phyloP scores from a whole-genome alignment of 2,888 invertebrate genomes.

The Ochropleura leucogaster region DNA sequence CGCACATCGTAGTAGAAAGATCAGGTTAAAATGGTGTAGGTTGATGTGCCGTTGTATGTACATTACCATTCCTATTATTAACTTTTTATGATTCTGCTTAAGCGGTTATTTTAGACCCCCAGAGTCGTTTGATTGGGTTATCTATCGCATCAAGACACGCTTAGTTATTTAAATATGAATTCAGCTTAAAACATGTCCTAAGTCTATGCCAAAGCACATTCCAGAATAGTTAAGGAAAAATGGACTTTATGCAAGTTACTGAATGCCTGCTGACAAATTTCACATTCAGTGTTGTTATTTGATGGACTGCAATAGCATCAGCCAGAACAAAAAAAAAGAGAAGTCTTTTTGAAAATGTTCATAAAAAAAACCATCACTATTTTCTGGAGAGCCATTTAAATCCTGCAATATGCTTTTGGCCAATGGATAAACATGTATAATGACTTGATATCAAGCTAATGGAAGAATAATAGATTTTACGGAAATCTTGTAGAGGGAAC shows the following conservation, averaged over 20 bases:
- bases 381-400: not conserved
- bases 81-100: too few relatives aligned
- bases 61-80: too few relatives aligned
- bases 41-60: too few relatives aligned
- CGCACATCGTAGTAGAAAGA: too few relatives aligned
- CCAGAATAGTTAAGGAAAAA: constrained; percentile 4
- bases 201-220: constrained; percentile 35
- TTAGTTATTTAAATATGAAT: not conserved
- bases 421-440: constrained; percentile 20
- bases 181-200: constrained; percentile 10
- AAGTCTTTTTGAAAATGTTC: not conserved
- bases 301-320: not conserved
- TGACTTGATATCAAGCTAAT: constrained; percentile 8
- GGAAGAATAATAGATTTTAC: not conserved
- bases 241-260: not conserved
- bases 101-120: too few relatives aligned
- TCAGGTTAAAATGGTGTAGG: too few relatives aligned
- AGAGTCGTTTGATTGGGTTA: not conserved
- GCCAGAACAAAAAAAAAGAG: not conserved
- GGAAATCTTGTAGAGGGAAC: not conserved
- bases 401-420: constrained; percentile 23
- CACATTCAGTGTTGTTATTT: not conserved
- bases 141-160: not conserved
- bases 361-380: not conserved
- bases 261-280: not conserved